Evolutionary conservation across 2,888 invertebrate species (phyloP), one percentile per base, ranked within the genome.

Genomic region (Eremobia ochroleuca): DNA sequence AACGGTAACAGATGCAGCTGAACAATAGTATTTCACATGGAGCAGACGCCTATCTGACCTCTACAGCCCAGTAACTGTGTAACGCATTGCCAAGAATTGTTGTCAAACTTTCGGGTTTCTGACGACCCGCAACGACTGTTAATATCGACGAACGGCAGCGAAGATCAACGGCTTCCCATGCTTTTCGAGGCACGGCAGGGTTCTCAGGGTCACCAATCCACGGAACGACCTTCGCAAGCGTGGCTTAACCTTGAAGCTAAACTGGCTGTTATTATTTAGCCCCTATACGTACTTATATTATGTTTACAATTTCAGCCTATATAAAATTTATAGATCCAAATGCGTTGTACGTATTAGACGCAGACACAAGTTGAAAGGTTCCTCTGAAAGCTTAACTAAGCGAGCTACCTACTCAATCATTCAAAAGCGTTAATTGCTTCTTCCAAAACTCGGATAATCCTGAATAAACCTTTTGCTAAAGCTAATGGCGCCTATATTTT

Each of bases 341-440:
- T 82, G 79, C 80, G 80, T 79, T 76, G 73, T 83, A 81, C 82
- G 81, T 87, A 88, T 89, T 87, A 89, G 85, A 89, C 73, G 68
- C 81, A 89, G 82, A 82, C 78, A 85, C 85, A 87, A 90, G 90
- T 89, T 88, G 90, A 90, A 90, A 91, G 91, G 90, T 89, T 89
- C 87, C 81, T 82, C 88, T 85, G 87, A 88, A 90, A 91, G 92
- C 92, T 90, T 90, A 90, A 91, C 91, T 91, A 93, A 93, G 91
- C 91, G 88, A 87, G 85, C 83, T 88, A 78, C 84, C 92, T 92
- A 89, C 91, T 95, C 87, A 94, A 95, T 95, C 90, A 95, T 95
- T 95, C 94, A 95, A 85, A 87, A 91, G 89, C 91, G 90, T 92
- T 95, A 95, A 95, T 95, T 95, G 93, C 93, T 92, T 90, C 92